Evolutionary conservation across 2,113 vertebrate species (phyloP).

Genomic region (Rallus limicola): DNA sequence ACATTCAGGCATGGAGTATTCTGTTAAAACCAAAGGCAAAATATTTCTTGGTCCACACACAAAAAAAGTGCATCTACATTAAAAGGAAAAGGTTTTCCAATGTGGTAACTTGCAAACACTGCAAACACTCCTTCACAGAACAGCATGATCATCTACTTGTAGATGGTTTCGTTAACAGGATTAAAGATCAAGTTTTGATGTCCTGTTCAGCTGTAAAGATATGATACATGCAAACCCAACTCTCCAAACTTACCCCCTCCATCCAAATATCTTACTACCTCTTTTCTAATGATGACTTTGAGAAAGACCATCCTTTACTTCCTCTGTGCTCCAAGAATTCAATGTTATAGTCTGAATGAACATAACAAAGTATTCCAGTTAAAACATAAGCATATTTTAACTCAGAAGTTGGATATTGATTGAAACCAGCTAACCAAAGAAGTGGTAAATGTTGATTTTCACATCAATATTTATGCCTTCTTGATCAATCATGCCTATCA

Average conservation of each 20-base stretch:
- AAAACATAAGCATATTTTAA: not conserved
- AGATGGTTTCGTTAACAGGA: not conserved
- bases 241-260: not conserved
- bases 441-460: not conserved
- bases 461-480: not conserved
- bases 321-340: not conserved
- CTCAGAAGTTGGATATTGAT: not conserved
- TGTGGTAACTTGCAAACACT: accelerated
- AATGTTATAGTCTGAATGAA: not conserved
- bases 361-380: not conserved
- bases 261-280: not conserved
- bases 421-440: not conserved
- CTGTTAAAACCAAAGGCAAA: not conserved
- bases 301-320: not conserved
- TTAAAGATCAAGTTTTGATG: not conserved
- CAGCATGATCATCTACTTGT: not conserved
- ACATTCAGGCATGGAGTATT: not conserved
- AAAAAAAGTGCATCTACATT: not conserved
- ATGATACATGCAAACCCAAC: not conserved
- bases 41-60: not conserved
- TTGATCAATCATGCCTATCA: not conserved
- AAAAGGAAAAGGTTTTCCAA: not conserved
- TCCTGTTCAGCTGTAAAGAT: not conserved
- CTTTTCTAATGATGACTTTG: not conserved
- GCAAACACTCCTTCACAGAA: not conserved